Base-by-base conservation (phyloP, 2,888 invertebrate genomes). In the Netelia virgata region DNA sequence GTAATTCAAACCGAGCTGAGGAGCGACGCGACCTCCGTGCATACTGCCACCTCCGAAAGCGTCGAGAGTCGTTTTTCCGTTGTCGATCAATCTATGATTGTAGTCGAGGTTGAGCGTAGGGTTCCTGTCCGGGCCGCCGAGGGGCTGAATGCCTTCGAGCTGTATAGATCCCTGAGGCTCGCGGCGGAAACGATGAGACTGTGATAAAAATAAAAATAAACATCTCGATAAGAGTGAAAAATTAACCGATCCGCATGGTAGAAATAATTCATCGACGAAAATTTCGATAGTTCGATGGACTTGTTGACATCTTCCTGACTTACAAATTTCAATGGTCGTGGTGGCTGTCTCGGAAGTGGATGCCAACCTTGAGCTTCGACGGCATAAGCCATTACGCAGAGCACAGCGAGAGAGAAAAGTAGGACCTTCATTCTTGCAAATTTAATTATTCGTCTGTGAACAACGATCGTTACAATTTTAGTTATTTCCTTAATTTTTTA, bases 21-120 rank as follows among this genome's bases (percentile, higher is more conserved):
- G 89, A 1, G 79, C 75, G 0, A 83, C 64, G 2, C 73, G 69
- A n/a, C 78, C 73, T 23, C 87, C 86, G 0, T 72, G 79, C 8
- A 86, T n/a, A 55, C 84, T 86, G 8, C 85, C 64, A 14, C 89
- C 89, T 5, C 89, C 90, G 5, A 78, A 88, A 1, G 85, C 82
- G 14, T 76, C 72, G 1, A 84, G 77, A 1, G 6, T 87, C 8
- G 61, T 18, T 23, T 72, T 83, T 1, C 83, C 85, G 11, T 68
- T 50, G 61, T 82, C 41, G 43, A 86, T 69, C n/a, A 83, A 53
- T 53, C 61, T 55, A 0, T 76, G 43, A 64, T 43, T 64, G 64
- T 64, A 64, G 18, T 64, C 82, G 16, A 64, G 41, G 28, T 84
- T 75, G n/a, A 86, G 1, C n/a, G 74, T 50, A 11, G 84, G 80